A percentile compares a stretch with the other conserved stretches of the same genome.
phyloP scores from a whole-genome alignment of 2,888 invertebrate genomes.

The Lasioglossum pauxillum region DNA sequence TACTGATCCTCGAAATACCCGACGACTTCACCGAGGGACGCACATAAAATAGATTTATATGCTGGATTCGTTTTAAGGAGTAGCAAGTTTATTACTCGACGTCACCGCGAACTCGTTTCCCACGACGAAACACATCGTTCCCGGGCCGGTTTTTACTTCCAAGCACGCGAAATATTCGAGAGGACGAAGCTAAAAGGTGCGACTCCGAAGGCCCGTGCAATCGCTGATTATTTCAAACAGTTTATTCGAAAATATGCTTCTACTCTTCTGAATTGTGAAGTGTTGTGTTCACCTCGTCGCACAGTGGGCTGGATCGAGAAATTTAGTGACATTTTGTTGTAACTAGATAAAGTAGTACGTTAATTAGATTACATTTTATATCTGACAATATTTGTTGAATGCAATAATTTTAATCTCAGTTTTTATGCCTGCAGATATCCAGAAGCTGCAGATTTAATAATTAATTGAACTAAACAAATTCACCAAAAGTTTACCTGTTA shows the following conservation, averaged over 20 bases:
- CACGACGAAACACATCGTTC: conserved; percentile 42
- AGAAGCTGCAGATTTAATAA: no score
- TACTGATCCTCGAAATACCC: background rate
- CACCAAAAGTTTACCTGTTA: no score
- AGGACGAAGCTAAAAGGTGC: background rate
- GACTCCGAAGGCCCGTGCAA: background rate
- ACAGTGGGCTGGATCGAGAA: no score
- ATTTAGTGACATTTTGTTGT: no score
- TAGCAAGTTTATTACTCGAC: conserved; percentile 44
- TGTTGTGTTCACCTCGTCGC: no score
- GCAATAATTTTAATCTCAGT: no score
- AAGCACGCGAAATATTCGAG: background rate
- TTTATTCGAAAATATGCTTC: background rate
- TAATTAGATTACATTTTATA: no score
- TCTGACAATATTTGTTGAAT: no score
- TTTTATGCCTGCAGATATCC: no score
- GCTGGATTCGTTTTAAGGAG: conserved; percentile 48
- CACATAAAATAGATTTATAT: conserved; percentile 55
- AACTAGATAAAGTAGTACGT: no score
- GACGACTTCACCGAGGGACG: conserved; percentile 26
- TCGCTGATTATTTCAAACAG: background rate
- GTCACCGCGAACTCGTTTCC: conserved; percentile 49
- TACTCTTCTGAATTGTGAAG: background rate
- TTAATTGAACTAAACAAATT: no score
- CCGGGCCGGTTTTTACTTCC: background rate